Base-by-base conservation (phyloP, 2,113 vertebrate species). In the Monarcha castaneiventris region DNA sequence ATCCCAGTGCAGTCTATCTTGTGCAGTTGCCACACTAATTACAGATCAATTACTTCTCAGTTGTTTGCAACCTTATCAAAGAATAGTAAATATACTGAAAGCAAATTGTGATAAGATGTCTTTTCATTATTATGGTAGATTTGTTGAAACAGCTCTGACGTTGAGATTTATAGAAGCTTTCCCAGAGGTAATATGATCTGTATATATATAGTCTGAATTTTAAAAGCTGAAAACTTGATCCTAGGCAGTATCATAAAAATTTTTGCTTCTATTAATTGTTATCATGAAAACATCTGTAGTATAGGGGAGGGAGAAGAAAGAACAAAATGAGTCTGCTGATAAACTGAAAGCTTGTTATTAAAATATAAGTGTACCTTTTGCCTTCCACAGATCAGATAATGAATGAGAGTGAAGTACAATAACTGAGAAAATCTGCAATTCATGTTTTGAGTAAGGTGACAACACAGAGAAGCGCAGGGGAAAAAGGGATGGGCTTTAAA, bases 11-110 rank as follows among this genome's bases (percentile, higher is more conserved):
- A 94, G 89, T 69, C 93, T 96, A 68, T 97, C 96, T 97, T 95
- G 84, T 88, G 96, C 93, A 89, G 94, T 98, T 97, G 97, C 96
- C 96, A 96, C 94, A 94, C 97, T 98, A 98, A 98, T 98, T 98
- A 98, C 96, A 97, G 97, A 98, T 98, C 98, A 98, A 98, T 98
- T 98, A 98, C 97, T 96, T 98, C 90, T 94, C 96, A 94, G 97
- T 97, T 98, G 97, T 97, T 98, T 98, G 97, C 96, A 97, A 89
- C 96, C 97, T 98, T 98, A 98, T 98, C 97, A 98, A 98, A 98
- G 96, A 97, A 97, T 87, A 96, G 96, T 96, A 98, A 97, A 98
- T 98, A 97, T 98, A 98, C 97, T 95, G 96, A 97, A 97, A 98
- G 95, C 58, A 89, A 95, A 98, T 96, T 96, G 93, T 97, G 97